Evolutionary conservation across 2,113 vertebrate genomes (phyloP).

Genomic region (Dipodomys merriami): DNA sequence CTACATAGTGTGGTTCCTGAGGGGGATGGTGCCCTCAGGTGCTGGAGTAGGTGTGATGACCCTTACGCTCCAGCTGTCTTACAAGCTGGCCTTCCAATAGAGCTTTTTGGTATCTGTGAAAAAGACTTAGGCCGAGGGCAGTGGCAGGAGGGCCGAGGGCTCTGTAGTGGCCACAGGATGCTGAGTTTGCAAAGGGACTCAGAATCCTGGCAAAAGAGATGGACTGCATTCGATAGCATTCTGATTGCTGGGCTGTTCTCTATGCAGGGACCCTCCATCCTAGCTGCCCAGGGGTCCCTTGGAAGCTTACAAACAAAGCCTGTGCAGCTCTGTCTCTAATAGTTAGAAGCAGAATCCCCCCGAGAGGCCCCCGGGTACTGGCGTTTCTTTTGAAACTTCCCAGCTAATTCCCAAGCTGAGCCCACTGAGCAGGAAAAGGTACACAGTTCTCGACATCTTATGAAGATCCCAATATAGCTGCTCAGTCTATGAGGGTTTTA

Average conservation of each 20-base stretch:
- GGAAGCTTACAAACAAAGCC: neutral
- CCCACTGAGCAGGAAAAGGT: conserved; percentile 27
- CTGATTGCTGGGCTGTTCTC: neutral
- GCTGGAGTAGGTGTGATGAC: neutral
- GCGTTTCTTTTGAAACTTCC: neutral
- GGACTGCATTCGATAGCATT: neutral
- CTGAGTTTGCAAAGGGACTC: neutral
- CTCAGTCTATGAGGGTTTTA: neutral
- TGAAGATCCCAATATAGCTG: neutral
- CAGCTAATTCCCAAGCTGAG: neutral
- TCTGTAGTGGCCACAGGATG: neutral
- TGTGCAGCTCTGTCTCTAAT: neutral
- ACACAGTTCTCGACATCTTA: neutral
- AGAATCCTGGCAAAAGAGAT: neutral
- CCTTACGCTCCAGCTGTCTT: neutral
- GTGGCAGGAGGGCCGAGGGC: too few species aligned
- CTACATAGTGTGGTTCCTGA: neutral
- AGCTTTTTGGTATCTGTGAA: neutral
- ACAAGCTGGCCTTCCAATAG: neutral
- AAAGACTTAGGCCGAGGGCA: neutral
- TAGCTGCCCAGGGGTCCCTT: neutral
- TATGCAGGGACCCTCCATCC: neutral
- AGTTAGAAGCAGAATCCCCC: neutral
- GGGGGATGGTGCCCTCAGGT: neutral
- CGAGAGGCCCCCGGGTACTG: neutral